phyloP scores from a whole-genome alignment of 2,797 vertebrate genomes.

The Adrianichthys oophorus region DNA sequence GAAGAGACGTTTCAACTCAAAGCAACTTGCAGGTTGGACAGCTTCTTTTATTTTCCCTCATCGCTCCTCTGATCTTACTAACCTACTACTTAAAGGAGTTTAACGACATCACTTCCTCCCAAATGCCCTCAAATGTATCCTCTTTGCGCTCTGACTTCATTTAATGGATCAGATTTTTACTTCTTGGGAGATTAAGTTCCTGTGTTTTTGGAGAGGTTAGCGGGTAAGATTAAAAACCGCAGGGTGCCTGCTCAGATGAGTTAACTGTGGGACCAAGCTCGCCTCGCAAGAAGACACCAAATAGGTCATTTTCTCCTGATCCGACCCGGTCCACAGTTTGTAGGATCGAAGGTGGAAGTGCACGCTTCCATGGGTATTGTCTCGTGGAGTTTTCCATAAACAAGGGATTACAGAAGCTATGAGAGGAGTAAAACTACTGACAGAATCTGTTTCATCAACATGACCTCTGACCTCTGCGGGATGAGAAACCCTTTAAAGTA shows the following conservation, averaged over 20 bases:
- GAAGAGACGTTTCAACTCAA: not conserved
- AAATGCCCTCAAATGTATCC: constrained; percentile 47
- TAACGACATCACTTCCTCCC: constrained; percentile 44
- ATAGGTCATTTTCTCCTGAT: not conserved
- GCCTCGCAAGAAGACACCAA: not conserved
- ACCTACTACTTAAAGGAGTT: constrained; percentile 44
- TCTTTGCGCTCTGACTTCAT: constrained; percentile 45
- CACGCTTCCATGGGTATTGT: not conserved
- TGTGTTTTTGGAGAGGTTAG: constrained; percentile 49
- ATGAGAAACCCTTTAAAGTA: not conserved
- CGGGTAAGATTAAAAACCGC: constrained; percentile 50
- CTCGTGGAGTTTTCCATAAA: not conserved
- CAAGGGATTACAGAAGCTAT: not conserved
- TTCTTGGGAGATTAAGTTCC: constrained; percentile 56
- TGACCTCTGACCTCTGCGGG: no score
- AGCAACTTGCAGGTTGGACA: constrained; percentile 42
- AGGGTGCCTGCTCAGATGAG: constrained; percentile 16
- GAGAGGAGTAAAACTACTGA: no score
- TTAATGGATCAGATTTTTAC: constrained; percentile 54
- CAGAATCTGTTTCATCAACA: no score
- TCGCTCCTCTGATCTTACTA: constrained; percentile 42
- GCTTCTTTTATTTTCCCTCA: constrained; percentile 23
- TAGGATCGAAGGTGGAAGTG: not conserved
- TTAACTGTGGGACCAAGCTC: constrained; percentile 6
- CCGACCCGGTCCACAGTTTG: no score